Conservation (phyloP, 2,113 vertebrate species). For the Hystrix cristata region DNA sequence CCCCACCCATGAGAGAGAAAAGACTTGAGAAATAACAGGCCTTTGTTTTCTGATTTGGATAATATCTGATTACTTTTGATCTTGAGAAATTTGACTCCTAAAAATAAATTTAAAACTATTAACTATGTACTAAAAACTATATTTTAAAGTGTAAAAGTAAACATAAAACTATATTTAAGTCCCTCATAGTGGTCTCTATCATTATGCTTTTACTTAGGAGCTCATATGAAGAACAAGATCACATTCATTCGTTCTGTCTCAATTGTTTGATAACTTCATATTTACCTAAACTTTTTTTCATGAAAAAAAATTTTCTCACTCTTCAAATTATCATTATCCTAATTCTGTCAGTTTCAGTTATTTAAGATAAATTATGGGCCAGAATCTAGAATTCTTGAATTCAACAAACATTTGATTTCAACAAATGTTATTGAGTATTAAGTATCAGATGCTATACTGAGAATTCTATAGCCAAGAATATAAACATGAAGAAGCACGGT, state of each 20-base stretch:
- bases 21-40: neutral
- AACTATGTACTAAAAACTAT: neutral
- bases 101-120: constrained; percentile 62
- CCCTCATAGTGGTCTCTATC: neutral
- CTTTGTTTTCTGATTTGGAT: neutral
- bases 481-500: neutral
- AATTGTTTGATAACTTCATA: constrained; percentile 45
- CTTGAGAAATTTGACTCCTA: constrained; percentile 22
- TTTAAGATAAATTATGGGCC: constrained; percentile 48
- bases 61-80: constrained; percentile 63
- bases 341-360: constrained; percentile 44
- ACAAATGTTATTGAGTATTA: constrained; percentile 39
- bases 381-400: constrained; percentile 37
- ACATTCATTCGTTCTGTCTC: constrained; percentile 21
- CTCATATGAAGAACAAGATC: constrained; percentile 40
- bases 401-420: constrained; percentile 65
- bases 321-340: constrained; percentile 33
- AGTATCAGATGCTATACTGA: constrained; percentile 24
- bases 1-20: neutral
- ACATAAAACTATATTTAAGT: neutral
- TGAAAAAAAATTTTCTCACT: constrained; percentile 53
- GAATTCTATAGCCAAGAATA: neutral
- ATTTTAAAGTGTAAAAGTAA: neutral
- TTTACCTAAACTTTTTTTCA: neutral
- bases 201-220: constrained; percentile 6